Evolutionary conservation across 1,140 invertebrate genomes (phyloP).

Genomic region (Gonioctena quinquepunctata): DNA sequence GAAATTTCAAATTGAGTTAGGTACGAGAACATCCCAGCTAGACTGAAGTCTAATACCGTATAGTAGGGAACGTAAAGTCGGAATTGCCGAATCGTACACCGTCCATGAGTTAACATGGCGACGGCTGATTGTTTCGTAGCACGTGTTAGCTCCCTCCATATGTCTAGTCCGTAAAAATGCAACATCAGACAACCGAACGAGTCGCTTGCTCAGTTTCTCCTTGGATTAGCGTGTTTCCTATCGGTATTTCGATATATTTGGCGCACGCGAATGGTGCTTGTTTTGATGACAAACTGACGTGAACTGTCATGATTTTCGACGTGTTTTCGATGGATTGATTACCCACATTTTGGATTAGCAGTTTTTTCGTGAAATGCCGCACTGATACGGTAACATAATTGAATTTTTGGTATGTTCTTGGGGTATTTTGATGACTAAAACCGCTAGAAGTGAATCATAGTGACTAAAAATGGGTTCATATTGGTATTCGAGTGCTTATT

Average conservation of each 20-base stretch:
- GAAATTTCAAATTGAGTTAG: too few relatives aligned
- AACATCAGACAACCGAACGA: not conserved
- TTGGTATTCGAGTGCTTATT: not conserved
- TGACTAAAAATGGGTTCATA: not conserved
- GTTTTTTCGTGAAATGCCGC: not conserved
- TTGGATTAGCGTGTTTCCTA: not conserved
- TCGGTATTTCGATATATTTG: not conserved
- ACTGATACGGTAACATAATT: not conserved
- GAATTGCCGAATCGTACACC: not conserved
- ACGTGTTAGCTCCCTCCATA: not conserved
- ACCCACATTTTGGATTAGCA: not conserved
- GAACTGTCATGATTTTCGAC: not conserved
- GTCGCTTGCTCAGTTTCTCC: not conserved
- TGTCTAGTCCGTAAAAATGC: not conserved
- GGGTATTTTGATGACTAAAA: not conserved
- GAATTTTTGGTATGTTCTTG: not conserved
- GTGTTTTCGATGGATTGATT: not conserved
- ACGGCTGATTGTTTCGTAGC: not conserved
- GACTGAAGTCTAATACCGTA: too few relatives aligned
- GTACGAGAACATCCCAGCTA: too few relatives aligned
- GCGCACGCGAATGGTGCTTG: not conserved
- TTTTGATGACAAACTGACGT: not conserved
- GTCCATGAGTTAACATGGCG: not conserved
- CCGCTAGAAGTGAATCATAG: not conserved
- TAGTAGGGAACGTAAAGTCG: too few relatives aligned